Conservation (phyloP, 1,140 invertebrate species). For the Aporrectodea caliginosa region DNA sequence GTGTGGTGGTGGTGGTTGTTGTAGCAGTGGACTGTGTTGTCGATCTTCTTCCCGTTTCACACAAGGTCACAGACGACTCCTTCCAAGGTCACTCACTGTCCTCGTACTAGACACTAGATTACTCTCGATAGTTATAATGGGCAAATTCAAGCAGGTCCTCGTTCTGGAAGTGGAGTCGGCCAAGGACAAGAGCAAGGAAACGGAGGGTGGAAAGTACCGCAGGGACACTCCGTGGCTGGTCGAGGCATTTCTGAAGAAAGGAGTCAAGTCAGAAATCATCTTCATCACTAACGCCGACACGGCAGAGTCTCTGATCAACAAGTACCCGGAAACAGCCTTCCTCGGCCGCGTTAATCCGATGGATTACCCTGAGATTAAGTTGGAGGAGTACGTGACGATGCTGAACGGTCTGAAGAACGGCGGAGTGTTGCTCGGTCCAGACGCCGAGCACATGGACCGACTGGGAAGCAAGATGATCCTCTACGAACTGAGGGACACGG, state of each 20-base stretch:
- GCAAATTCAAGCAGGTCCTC: slow-evolving; percentile 32
- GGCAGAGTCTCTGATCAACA: slow-evolving; percentile 18
- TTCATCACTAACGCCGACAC: slow-evolving; percentile 31
- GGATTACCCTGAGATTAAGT: slow-evolving; percentile 26
- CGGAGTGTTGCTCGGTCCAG: slow-evolving; percentile 26
- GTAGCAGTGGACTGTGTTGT: too few species aligned
- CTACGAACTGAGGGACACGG: slow-evolving; percentile 31
- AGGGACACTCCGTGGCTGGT: slow-evolving; percentile 33
- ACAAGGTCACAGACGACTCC: too few species aligned
- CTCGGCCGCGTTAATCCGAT: slow-evolving; percentile 35
- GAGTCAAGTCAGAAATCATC: slow-evolving; percentile 27
- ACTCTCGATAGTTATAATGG: too few species aligned
- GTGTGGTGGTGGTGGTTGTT: too few species aligned
- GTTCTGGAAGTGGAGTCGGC: slow-evolving; percentile 32
- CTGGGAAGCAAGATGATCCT: slow-evolving; percentile 33
- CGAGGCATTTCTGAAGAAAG: slow-evolving; percentile 32
- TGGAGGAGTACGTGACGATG: slow-evolving; percentile 27
- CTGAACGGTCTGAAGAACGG: slow-evolving; percentile 23
- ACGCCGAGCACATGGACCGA: slow-evolving; percentile 33
- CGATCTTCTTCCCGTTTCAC: too few species aligned
- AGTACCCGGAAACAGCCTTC: slow-evolving; percentile 32
- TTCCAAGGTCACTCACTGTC: too few species aligned
- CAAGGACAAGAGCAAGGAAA: slow-evolving; percentile 33
- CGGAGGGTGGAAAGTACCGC: slow-evolving; percentile 31
- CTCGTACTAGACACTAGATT: too few species aligned